Base-by-base conservation (phyloP, 2,888 invertebrate species). In the Meiosimyza platycephala region DNA sequence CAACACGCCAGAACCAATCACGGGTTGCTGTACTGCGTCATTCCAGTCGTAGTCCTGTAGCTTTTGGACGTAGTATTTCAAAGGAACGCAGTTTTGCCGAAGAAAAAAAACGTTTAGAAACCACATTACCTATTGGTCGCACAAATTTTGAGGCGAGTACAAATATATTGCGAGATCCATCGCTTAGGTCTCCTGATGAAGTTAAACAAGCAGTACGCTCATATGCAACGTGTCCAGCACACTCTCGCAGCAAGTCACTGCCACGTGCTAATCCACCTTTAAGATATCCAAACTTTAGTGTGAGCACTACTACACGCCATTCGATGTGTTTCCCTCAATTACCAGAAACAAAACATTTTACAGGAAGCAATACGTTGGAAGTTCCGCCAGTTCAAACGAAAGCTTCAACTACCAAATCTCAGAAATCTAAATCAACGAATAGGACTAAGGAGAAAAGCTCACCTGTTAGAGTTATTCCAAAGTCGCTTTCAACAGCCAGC, bases 41-140 rank as follows among this genome's bases (percentile, higher is more conserved):
- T n/a, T 81, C 83, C 5, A 87, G 86, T 55, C 86, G 86, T 15
- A 88, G 88, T 77, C 88, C 88, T 0, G 87, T 88, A n/a, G 88
- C 88, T 6, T 88, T 88, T 74, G 88, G 88, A 0, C 80, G 88
- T 16, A 86, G 87, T 72, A 85, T 88, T 51, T 88, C 91, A 3
- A 88, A 91, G 79, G 91, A 91, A 81, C 90, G 91, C 78, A 89
- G 89, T 18, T 90, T 90, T 77, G 90, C 90, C 11, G 88, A 87
- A 63, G 90, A 90, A 77, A 90, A 90, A 79, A 87, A 86, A 76
- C 88, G 89, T 12, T 82, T 89, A 62, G 89, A 89, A 78, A 83
- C 87, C 64, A 83, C 83, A 1, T 68, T 87, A 74, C 86, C 87
- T 1, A 77, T 83, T 6, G 78, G 79, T 69, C 82, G 85, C 16